Evolutionary conservation across 2,888 invertebrate genomes (phyloP).

Genomic region (Artemia sinica): DNA sequence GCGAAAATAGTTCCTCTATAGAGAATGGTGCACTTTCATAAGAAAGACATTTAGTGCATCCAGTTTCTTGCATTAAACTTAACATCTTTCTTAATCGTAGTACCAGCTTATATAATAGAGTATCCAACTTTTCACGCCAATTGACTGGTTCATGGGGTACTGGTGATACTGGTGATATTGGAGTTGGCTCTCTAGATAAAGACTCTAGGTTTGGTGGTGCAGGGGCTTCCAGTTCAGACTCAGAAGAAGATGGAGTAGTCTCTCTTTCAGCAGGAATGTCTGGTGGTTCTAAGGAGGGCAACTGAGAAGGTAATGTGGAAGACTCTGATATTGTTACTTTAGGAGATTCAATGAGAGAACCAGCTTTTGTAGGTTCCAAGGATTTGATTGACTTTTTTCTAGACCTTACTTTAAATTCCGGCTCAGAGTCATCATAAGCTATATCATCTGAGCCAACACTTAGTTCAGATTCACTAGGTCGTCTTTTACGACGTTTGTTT

Average conservation of each 20-base stretch:
- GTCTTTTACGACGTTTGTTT: background rate
- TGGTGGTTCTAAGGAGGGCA: background rate
- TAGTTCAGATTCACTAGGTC: background rate
- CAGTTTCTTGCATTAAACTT: slow-evolving; percentile 15
- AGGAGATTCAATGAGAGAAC: background rate
- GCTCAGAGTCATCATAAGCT: background rate
- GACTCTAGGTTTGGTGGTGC: background rate
- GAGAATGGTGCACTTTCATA: slow-evolving; percentile 18
- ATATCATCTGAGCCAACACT: slow-evolving; percentile 2
- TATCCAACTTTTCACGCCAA: slow-evolving; percentile 20
- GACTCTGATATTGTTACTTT: background rate
- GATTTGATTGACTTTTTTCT: background rate
- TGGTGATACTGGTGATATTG: slow-evolving; percentile 16
- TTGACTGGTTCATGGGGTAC: slow-evolving; percentile 18
- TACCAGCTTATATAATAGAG: slow-evolving; percentile 20
- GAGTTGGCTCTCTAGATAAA: slow-evolving; percentile 16
- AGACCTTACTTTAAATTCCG: background rate
- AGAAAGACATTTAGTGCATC: slow-evolving; percentile 17
- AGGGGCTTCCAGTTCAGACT: slow-evolving; percentile 8
- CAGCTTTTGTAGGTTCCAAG: background rate
- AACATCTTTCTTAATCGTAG: slow-evolving; percentile 20
- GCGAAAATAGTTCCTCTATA: slow-evolving; percentile 18
- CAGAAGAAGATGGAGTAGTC: background rate
- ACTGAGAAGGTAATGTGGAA: background rate
- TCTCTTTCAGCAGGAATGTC: background rate